Conservation (phyloP, 2,888 invertebrate genomes). For the Acleris emargana region DNA sequence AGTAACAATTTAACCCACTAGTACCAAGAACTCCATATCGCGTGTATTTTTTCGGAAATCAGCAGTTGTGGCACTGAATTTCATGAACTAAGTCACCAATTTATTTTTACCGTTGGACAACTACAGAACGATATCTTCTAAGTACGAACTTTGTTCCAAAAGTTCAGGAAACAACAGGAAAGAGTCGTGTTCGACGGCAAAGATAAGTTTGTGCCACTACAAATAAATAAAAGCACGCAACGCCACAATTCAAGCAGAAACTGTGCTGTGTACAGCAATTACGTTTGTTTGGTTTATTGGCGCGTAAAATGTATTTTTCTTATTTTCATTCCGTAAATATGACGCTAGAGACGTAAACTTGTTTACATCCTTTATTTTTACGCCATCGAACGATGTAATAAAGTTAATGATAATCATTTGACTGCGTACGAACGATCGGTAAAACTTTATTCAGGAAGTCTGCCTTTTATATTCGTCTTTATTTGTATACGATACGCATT, state of each 20-base stretch:
- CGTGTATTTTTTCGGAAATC: not conserved
- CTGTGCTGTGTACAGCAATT: slow-evolving; percentile 1
- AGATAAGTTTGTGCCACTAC: not conserved
- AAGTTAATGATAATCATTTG: slow-evolving; percentile 9
- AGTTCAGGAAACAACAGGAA: not conserved
- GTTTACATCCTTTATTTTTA: slow-evolving; percentile 17
- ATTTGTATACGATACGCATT: not conserved
- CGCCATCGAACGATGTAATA: slow-evolving; percentile 4
- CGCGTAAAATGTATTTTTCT: slow-evolving; percentile 3
- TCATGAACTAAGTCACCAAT: not conserved
- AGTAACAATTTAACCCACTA: too few relatives aligned
- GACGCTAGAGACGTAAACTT: slow-evolving; percentile 11
- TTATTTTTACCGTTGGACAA: not conserved
- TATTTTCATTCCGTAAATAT: slow-evolving; percentile 14
- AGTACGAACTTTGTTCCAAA: not conserved
- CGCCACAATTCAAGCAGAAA: slow-evolving; percentile 2
- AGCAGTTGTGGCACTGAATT: not conserved
- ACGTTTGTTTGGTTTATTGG: slow-evolving; percentile 11
- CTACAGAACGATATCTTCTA: not conserved
- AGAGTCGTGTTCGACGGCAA: not conserved
- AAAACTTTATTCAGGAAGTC: slow-evolving; percentile 1
- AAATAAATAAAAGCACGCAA: slow-evolving; percentile 3
- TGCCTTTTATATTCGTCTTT: not conserved
- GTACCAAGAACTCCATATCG: too few relatives aligned
- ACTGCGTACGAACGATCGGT: not conserved